Percentiles rank a stretch among this genome's conserved stretches.
phyloP scores from a whole-genome alignment of 2,113 vertebrate species.

The Indicator maculatus region DNA sequence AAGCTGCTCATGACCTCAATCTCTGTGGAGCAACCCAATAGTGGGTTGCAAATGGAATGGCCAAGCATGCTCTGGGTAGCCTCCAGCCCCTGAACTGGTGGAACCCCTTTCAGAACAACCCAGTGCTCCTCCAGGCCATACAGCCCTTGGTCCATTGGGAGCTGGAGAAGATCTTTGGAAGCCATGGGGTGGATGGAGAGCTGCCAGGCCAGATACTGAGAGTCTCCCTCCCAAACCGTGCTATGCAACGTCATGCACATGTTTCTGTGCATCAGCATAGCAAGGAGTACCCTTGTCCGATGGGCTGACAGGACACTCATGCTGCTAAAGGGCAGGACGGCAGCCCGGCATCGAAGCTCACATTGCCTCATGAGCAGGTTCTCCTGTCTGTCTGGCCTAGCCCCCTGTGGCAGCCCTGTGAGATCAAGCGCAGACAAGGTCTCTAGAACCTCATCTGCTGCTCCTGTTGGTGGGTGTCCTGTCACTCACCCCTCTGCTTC shows the following conservation, averaged over 20 bases:
- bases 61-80: fast-evolving
- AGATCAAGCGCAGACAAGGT: fast-evolving
- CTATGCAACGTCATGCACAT: fast-evolving
- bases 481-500: neutral
- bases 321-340: neutral
- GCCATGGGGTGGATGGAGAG: fast-evolving
- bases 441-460: fast-evolving
- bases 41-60: too few species aligned
- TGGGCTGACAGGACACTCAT: neutral
- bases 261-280: fast-evolving
- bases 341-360: neutral
- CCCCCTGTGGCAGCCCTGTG: fast-evolving
- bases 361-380: neutral
- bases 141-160: neutral
- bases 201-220: neutral
- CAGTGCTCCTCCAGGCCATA: neutral
- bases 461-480: neutral
- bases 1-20: too few species aligned
- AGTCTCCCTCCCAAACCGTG: neutral
- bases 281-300: fast-evolving
- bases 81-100: neutral
- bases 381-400: fast-evolving
- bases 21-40: too few species aligned
- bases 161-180: neutral
- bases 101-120: neutral